phyloP scores from a whole-genome alignment of 2,113 vertebrate genomes.

The Pangasianodon gigas region DNA sequence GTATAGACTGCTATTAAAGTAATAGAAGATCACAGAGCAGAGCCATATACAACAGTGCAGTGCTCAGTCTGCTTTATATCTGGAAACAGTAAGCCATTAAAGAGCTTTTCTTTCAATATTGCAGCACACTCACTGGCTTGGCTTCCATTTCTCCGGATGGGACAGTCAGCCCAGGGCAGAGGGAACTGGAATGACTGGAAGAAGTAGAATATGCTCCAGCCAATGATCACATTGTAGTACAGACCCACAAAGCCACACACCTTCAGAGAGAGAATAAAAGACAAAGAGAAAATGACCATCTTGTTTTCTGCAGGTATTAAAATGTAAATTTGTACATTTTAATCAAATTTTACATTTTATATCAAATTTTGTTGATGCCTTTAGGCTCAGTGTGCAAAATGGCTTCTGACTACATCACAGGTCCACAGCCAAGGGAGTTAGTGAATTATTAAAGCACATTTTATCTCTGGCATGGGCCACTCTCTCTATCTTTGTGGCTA shows the following conservation, averaged over 20 bases:
- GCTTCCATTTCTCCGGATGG: conserved; percentile 82
- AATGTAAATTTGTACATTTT: not conserved
- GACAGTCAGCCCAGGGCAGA: conserved; percentile 94
- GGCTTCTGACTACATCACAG: conserved; percentile 42
- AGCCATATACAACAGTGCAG: not conserved
- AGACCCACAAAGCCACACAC: conserved; percentile 95
- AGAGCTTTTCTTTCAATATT: not conserved
- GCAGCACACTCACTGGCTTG: conserved; percentile 77
- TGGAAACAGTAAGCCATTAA: not conserved
- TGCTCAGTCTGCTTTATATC: not conserved
- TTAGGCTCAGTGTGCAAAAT: conserved; percentile 3
- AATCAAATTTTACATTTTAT: too few species aligned
- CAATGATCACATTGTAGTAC: conserved; percentile 98
- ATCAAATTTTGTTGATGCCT: not conserved
- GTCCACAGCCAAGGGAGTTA: conserved; percentile 52
- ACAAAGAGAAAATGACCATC: conserved; percentile 2
- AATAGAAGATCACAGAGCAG: not conserved
- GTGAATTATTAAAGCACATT: conserved; percentile 77
- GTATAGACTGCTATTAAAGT: not conserved
- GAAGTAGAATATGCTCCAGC: conserved; percentile 99
- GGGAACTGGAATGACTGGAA: conserved; percentile 98
- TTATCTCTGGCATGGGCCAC: conserved; percentile 61
- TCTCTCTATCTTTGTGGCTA: conserved; percentile 60
- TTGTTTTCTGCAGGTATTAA: not conserved
- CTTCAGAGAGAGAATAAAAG: conserved; percentile 63